Percentiles rank a stretch among this genome's conserved stretches.
These are phyloP conservation scores for Caenorhabditis uteleia DNA, from an alignment of 2,888 invertebrate genomes.

Conservation along the genomic window DNA sequence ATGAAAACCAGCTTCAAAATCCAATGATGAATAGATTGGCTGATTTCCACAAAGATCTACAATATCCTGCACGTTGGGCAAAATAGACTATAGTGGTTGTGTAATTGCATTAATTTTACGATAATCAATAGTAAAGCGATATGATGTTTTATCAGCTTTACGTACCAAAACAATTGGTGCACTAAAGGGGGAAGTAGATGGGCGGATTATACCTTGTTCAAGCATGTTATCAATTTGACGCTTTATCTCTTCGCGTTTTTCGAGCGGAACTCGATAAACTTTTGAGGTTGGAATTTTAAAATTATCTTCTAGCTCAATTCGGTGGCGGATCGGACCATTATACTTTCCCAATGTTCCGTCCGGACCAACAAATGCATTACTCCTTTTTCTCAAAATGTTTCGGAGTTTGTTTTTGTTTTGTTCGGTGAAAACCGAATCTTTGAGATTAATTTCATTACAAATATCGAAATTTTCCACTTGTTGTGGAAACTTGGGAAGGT, in stretches of 20 bases:
- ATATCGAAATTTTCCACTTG: too few species aligned
- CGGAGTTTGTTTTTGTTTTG: slow-evolving; percentile 2
- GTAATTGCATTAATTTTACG: slow-evolving; percentile 26
- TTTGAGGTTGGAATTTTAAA: background rate
- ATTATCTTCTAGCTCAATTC: slow-evolving; percentile 6
- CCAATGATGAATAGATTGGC: slow-evolving; percentile 18
- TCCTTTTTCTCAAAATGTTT: slow-evolving; percentile 3
- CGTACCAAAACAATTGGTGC: slow-evolving; percentile 27
- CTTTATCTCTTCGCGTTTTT: slow-evolving; percentile 7
- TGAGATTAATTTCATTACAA: background rate
- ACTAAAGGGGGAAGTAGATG: slow-evolving; percentile 2
- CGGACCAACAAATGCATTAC: slow-evolving; percentile 17
- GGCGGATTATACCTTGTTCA: slow-evolving; percentile 12
- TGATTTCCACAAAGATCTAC: slow-evolving; percentile 11
- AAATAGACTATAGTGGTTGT: background rate
- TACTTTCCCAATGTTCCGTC: slow-evolving; percentile 24
- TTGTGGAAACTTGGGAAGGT: too few species aligned
- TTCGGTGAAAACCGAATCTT: background rate
- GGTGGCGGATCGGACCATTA: slow-evolving; percentile 17
- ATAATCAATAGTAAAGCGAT: slow-evolving; percentile 34
- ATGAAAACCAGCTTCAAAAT: slow-evolving; percentile 25
- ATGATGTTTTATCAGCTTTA: slow-evolving; percentile 16
- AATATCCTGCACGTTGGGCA: slow-evolving; percentile 18
- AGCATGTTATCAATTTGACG: slow-evolving; percentile 10
- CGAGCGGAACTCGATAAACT: slow-evolving; percentile 11